Base-by-base conservation (phyloP, 2,113 vertebrate species). In the Acrocephalus arundinaceus region DNA sequence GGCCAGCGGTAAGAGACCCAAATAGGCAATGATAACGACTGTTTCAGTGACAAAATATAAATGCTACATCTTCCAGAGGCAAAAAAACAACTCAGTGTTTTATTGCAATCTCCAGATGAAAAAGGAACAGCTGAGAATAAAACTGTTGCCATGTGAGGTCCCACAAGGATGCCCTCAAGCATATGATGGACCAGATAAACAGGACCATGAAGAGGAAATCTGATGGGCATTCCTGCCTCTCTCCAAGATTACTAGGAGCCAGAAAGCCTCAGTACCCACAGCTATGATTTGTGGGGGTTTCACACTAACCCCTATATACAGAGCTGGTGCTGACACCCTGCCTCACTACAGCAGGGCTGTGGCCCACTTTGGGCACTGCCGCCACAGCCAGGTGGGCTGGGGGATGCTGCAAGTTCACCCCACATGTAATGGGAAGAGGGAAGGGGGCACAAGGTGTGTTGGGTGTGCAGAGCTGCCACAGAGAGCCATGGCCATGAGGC, bases 371-470 rank as follows among this genome's bases (percentile, higher is more conserved):
- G 0, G 48, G 39, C 8, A 2, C 54, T 78, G 43, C 16, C 0
- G 0, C 7, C 21, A 41, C 19, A 65, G 35, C 22, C 2, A 3
- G 35, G 11, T 15, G 23, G 7, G 46, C 45, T 51, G 46, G 41
- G 17, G 8, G 16, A 43, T 52, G 39, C 70, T 9, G 8, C 2
- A 8, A 14, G 31, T 31, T 46, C 4, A 4, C 31, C 54, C 39
- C 5, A 2, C 5, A 1, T 0, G 0, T 37, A 3, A 41, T 0
- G 27, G 28, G 18, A 45, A 54, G 22, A 59, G 35, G 35, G 22
- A 77, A 27, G 2, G 3, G 31, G 16, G 8, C 35, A 54, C 3
- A 3, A 43, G 25, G 21, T 2, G 1, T 8, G 31, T 4, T 66
- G 73, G 27, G 15, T 52, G 31, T 17, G 39, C 28, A 31, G 59